These are phyloP conservation scores for Rhadina sibilatrix DNA, from an alignment of 2,113 vertebrate species.

Conservation along the genomic window DNA sequence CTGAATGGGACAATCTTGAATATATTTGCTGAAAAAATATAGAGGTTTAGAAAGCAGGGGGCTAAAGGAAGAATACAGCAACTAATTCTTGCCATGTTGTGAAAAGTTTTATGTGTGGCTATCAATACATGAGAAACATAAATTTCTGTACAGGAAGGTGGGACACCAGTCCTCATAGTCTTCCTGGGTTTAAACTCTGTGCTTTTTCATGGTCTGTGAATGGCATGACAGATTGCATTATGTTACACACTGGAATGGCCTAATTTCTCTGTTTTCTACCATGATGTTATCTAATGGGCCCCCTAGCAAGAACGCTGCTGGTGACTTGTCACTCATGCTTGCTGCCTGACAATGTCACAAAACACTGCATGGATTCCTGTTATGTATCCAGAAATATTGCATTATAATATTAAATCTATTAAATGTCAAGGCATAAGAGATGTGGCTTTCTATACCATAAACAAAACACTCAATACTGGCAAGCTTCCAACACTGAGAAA, in stretches of 20 bases:
- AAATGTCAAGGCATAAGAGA: background rate
- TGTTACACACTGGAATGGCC: background rate
- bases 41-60: background rate
- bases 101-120: background rate
- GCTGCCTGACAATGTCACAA: background rate
- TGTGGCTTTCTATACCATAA: background rate
- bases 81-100: background rate
- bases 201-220: background rate
- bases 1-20: background rate
- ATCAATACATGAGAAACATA: background rate
- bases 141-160: background rate
- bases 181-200: background rate
- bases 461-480: background rate
- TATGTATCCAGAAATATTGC: background rate
- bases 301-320: background rate
- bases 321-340: background rate
- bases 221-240: background rate
- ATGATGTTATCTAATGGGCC: conserved; percentile 12
- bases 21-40: background rate
- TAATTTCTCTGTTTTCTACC: conserved; percentile 24
- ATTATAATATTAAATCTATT: background rate
- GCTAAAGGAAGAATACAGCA: background rate
- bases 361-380: background rate
- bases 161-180: background rate
- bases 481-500: background rate